phyloP scores from a whole-genome alignment of 1,140 invertebrate genomes.

The Oreohelix idahoensis region DNA sequence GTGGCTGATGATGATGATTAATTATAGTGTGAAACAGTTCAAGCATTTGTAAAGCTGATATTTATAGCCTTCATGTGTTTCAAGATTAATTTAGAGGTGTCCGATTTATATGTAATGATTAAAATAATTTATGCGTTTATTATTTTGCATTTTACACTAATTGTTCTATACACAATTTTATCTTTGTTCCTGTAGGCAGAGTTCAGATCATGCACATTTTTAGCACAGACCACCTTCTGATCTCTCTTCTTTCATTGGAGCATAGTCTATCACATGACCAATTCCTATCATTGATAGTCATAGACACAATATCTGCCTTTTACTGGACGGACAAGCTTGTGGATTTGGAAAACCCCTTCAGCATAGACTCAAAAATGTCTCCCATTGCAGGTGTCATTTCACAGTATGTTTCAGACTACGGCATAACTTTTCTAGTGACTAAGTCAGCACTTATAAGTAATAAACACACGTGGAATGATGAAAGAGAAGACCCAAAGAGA shows the following conservation, averaged over 20 bases:
- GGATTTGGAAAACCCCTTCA: background rate
- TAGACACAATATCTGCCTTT: conserved; percentile 32
- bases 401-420: background rate
- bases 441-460: conserved; percentile 16
- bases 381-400: conserved; percentile 17
- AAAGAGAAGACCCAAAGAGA: background rate
- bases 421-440: background rate
- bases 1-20: no score
- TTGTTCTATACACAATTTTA: no score
- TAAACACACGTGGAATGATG: background rate
- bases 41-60: no score
- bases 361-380: conserved; percentile 12
- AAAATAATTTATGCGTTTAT: no score
- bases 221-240: conserved; percentile 9
- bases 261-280: background rate
- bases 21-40: no score
- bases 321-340: conserved; percentile 28
- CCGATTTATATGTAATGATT: no score
- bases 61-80: no score
- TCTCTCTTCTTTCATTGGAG: conserved; percentile 18
- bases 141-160: no score
- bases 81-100: no score
- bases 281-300: background rate
- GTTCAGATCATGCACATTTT: conserved; percentile 1
- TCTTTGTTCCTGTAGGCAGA: background rate